These are phyloP conservation scores for Platygyra sinensis DNA, from an alignment of 64 coral and sea anemone genomes.

Conservation along the genomic window DNA sequence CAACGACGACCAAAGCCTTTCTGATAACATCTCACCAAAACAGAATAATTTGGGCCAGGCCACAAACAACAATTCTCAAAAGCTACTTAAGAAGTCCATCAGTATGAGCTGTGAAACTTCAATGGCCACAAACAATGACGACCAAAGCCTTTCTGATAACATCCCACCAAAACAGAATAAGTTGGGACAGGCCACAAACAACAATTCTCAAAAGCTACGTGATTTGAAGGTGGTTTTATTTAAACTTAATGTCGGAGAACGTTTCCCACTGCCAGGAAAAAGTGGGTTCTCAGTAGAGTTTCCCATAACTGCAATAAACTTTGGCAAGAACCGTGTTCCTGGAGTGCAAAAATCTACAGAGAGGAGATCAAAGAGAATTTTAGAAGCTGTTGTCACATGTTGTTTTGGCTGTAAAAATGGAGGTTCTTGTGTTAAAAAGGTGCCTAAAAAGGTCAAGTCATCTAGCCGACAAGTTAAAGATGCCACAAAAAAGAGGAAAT, in stretches of 20 bases:
- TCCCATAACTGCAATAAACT: constrained; percentile 1
- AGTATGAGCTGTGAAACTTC: too few relatives aligned
- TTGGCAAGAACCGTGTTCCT: background rate
- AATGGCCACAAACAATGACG: too few relatives aligned
- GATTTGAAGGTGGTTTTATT: background rate
- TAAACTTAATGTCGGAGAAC: background rate
- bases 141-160: too few relatives aligned
- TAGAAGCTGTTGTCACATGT: background rate
- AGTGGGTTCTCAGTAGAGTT: background rate
- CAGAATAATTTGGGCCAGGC: too few relatives aligned
- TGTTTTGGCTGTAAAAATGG: background rate
- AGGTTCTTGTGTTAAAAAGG: background rate
- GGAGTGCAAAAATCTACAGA: background rate
- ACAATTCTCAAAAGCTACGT: background rate
- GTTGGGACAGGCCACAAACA: background rate
- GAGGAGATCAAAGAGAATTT: constrained; percentile 14
- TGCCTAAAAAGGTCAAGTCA: background rate
- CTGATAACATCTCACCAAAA: too few relatives aligned
- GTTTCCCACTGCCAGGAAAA: background rate
- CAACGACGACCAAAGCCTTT: too few relatives aligned
- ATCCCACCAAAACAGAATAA: background rate
- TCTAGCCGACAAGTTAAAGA: background rate
- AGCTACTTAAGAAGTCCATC: too few relatives aligned
- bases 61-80: too few relatives aligned
- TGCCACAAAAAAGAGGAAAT: background rate